A percentile compares a stretch with the other conserved stretches of the same genome.
phyloP scores from a whole-genome alignment of 2,888 invertebrate species.

The Chironomus riparius region DNA sequence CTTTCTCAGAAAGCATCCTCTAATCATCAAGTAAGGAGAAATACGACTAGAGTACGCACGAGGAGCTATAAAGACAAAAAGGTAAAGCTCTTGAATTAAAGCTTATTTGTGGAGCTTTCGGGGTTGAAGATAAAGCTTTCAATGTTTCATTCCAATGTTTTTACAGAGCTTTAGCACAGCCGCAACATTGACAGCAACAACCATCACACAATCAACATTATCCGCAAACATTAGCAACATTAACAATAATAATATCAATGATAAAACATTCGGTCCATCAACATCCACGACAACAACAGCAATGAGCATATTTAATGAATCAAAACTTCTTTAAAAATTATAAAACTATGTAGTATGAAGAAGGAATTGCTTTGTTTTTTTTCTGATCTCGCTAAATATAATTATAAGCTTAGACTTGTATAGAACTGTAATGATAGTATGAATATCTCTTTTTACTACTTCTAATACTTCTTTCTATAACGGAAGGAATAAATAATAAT shows the following conservation, averaged over 20 bases:
- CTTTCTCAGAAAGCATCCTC: constrained; percentile 45
- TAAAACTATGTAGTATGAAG: not conserved
- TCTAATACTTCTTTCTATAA: too few species aligned
- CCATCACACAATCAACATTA: not conserved
- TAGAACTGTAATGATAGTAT: not conserved
- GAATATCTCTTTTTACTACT: too few species aligned
- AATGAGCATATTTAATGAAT: constrained; percentile 5
- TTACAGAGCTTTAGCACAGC: not conserved
- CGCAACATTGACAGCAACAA: not conserved
- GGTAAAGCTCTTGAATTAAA: constrained; percentile 31
- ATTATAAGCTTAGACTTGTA: not conserved
- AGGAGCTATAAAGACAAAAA: constrained; percentile 42
- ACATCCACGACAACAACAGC: constrained; percentile 7
- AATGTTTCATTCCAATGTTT: too few species aligned
- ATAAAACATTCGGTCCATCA: not conserved
- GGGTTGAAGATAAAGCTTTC: not conserved
- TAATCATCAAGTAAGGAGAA: constrained; percentile 49
- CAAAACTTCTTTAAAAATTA: not conserved
- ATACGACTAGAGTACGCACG: constrained; percentile 47
- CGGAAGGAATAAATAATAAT: too few species aligned
- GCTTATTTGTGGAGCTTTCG: not conserved
- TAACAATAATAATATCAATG: not conserved
- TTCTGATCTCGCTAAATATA: not conserved
- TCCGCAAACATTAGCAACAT: not conserved
- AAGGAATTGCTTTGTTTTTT: not conserved